Base-by-base conservation (phyloP, 2,888 invertebrate genomes). In the Zele albiditarsus region DNA sequence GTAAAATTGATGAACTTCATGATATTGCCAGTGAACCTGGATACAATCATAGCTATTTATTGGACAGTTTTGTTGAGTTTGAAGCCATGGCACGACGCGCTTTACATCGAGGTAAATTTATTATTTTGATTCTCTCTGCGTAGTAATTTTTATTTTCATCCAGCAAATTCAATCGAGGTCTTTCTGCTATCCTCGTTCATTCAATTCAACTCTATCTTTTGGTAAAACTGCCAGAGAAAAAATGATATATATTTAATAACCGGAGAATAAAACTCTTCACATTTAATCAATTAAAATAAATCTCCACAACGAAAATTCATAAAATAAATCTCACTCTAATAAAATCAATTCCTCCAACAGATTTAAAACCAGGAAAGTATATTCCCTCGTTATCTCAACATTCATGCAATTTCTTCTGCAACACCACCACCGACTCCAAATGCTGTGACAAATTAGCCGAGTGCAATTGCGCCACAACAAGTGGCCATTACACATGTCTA, bases 31-130 rank as follows among this genome's bases (percentile, higher is more conserved):
- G 93, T 0, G 88, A 90, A 23, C 94, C 94, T 1, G 92, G 92
- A 68, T 91, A 92, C 81, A 91, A 92, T 78, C 92, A 93, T 82
- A 92, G 92, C 79, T 94, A 92, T 82, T 90, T 94, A 33, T 88
- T 94, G 73, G 92, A 93, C 79, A 93, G 93, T 80, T 94, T 94
- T 85, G 90, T 91, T 65, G 93, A 94, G 84, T 94, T 94, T 84
- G 94, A 94, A 85, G 92, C 93, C 27, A 88, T 94, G 46, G 94
- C 94, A 0, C 89, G 94, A 77, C 89, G 93, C 81, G 94, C 94
- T 2, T 85, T 94, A 8, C 93, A 94, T 84, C 92, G 92, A 86
- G 94, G 94, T 93, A 80, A 84, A 85, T 80, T 53, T 14, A 25
- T 63, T n/a, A n/a, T n/a, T n/a, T n/a, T n/a, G n/a, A n/a, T n/a